Base-by-base conservation (phyloP, 2,113 vertebrate genomes). In the Amphilophus citrinellus region DNA sequence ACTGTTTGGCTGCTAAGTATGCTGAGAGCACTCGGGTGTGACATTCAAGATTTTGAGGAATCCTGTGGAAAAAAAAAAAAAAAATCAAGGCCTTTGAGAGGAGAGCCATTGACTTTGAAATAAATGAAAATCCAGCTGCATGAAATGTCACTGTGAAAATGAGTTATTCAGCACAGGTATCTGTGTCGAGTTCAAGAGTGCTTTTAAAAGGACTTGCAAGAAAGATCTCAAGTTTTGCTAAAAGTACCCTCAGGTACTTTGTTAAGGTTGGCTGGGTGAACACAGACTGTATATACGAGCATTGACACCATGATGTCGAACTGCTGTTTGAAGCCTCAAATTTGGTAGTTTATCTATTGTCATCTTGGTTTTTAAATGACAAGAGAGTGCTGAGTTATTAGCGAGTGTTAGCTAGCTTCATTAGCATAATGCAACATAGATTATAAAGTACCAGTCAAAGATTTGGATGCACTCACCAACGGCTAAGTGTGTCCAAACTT, bases 1-100 rank as follows among this genome's bases (percentile, higher is more conserved):
- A 77, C 83, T 82, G 73, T 89, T 89, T 76, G 85, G 89, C 83
- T 65, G 90, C 76, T 76, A 82, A 93, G 82, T 78, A 83, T 73
- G 86, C 88, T 7, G 71, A 88, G 86, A 92, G 85, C 85, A 84
- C 86, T 87, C 58, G 14, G 75, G 79, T 22, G 86, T 90, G 91
- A 92, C 87, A 84, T 91, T 92, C 84, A 88, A 89, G 89, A 91
- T 88, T 88, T 88, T 60, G 30, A 80, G 84, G 78, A 92, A 92
- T 86, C 77, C 81, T 61, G 82, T 80, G 53, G 37, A 11, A 66
- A 17, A 39, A 58, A 44, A 61, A 61, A 56, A 83, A 83, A 84
- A 75, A 73, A 73, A 73, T 66, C 30, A 76, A 88, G 82, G 85
- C 83, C 76, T 86, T 81, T 59, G 56, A 82, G 63, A 78, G 61